phyloP scores from a whole-genome alignment of 2,797 vertebrate species.

The Cynopterus sphinx region DNA sequence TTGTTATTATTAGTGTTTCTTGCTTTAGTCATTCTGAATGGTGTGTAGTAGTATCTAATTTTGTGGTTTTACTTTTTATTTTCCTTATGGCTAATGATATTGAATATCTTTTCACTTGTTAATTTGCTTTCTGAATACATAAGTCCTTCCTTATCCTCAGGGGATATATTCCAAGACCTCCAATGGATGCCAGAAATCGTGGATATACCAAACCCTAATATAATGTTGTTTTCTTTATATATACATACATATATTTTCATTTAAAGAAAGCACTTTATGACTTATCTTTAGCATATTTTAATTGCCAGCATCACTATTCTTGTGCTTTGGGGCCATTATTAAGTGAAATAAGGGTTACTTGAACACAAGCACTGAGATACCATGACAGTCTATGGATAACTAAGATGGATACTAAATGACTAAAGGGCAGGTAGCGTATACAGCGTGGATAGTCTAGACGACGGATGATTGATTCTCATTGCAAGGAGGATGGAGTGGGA shows the following conservation, averaged over 20 bases:
- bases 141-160: background rate
- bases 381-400: background rate
- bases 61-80: background rate
- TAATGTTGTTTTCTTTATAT: background rate
- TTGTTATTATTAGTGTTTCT: background rate
- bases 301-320: background rate
- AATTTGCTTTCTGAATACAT: background rate
- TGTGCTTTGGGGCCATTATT: background rate
- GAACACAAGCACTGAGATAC: background rate
- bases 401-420: background rate
- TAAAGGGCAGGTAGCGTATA: background rate
- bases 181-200: background rate
- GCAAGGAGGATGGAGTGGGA: no score
- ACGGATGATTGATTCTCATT: background rate
- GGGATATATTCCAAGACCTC: background rate
- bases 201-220: background rate
- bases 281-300: background rate
- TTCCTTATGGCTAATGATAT: background rate
- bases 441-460: background rate
- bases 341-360: background rate
- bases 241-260: background rate
- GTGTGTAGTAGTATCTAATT: background rate
- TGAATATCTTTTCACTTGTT: background rate
- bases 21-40: background rate
- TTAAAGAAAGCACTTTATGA: background rate